These are phyloP conservation scores for Pristionchus mayeri DNA, from an alignment of 2,888 invertebrate species.

Conservation along the genomic window DNA sequence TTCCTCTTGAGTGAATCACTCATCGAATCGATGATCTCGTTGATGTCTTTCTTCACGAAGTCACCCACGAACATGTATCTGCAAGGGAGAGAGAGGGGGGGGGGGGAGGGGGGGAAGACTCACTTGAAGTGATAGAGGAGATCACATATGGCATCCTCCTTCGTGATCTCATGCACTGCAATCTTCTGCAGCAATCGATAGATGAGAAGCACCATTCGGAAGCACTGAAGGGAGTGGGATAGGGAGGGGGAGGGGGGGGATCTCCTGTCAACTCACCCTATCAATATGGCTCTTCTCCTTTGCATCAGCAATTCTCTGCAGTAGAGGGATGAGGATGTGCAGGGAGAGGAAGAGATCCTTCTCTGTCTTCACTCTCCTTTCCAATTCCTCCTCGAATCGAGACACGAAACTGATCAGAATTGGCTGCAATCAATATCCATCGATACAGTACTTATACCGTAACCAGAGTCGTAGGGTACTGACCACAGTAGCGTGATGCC, in stretches of 20 bases:
- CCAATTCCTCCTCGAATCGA: constrained; percentile 33
- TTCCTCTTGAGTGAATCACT: constrained; percentile 11
- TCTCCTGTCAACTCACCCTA: constrained; percentile 12
- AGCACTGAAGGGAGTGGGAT: neutral
- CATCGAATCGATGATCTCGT: constrained; percentile 34
- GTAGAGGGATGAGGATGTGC: constrained; percentile 43
- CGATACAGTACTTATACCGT: too few species aligned
- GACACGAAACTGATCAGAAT: constrained; percentile 32
- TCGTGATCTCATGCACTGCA: constrained; percentile 9
- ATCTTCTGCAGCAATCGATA: constrained; percentile 31
- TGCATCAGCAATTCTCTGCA: constrained; percentile 46
- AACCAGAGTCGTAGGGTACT: neutral
- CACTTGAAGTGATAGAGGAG: constrained; percentile 49
- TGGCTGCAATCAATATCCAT: constrained; percentile 29
- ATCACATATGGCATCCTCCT: constrained; percentile 48
- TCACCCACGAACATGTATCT: constrained; percentile 50
- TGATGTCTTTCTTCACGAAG: constrained; percentile 42
- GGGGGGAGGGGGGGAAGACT: neutral
- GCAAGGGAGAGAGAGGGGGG: neutral
- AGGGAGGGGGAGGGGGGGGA: too few species aligned
- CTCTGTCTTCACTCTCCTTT: constrained; percentile 31
- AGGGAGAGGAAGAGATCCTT: constrained; percentile 46
- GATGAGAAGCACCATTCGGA: constrained; percentile 48
- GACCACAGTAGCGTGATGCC: constrained; percentile 46
- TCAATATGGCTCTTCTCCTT: constrained; percentile 48